Evolutionary conservation across 1,140 invertebrate genomes (phyloP).

Genomic region (Achatina immaculata): DNA sequence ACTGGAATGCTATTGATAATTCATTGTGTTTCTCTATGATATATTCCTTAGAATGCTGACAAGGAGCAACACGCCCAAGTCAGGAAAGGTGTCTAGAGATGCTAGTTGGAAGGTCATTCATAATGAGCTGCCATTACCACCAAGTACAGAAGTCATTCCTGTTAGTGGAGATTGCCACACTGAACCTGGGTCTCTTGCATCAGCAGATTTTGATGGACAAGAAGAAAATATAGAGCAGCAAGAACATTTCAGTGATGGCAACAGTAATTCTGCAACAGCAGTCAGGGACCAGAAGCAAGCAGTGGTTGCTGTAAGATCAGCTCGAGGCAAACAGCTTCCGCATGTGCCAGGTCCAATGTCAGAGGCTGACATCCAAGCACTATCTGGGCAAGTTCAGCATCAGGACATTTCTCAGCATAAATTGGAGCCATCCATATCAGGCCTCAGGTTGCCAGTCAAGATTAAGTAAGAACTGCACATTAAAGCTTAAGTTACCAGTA

Average conservation of each 20-base stretch:
- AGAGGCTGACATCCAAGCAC: background rate
- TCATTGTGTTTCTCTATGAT: too few relatives aligned
- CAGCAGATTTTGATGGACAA: background rate
- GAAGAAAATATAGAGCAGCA: background rate
- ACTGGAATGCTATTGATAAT: too few relatives aligned
- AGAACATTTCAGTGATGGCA: slow-evolving; percentile 2
- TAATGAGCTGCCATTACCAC: slow-evolving; percentile 1
- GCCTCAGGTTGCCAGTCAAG: background rate
- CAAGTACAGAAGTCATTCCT: background rate
- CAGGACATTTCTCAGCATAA: background rate
- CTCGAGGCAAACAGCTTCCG: slow-evolving; percentile 24
- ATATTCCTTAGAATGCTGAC: slow-evolving; percentile 18
- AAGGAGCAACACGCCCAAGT: slow-evolving; percentile 31
- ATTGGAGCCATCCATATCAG: background rate
- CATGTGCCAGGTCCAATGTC: background rate
- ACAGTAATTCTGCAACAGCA: background rate
- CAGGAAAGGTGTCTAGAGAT: slow-evolving; percentile 10
- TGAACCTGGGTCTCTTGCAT: background rate
- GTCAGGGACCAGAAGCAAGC: background rate
- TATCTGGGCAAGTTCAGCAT: background rate
- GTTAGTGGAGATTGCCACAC: background rate
- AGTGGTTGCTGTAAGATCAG: background rate
- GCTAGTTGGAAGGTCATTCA: slow-evolving; percentile 25
- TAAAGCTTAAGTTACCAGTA: too few relatives aligned
- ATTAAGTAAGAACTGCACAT: slow-evolving; percentile 6